Evolutionary conservation across 2,797 vertebrate genomes (phyloP).

Genomic region (Rhinophrynus dorsalis): DNA sequence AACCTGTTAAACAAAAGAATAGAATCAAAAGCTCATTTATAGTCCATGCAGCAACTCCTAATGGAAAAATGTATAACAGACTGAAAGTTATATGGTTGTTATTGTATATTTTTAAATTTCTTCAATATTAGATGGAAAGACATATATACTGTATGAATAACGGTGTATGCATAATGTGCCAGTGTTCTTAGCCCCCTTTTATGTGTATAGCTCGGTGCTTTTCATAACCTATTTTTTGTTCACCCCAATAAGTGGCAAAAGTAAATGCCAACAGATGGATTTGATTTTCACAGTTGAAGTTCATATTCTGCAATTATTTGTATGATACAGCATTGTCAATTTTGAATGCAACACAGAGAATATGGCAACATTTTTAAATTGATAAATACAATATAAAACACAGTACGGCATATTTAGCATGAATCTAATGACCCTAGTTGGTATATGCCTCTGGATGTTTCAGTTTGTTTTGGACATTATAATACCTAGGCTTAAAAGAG

Average conservation of each 20-base stretch:
- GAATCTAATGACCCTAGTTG: neutral
- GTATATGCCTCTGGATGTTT: neutral
- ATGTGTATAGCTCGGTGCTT: conserved; percentile 8
- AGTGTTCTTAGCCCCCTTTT: no score
- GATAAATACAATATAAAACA: neutral
- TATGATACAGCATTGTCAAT: neutral
- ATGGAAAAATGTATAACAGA: conserved; percentile 38
- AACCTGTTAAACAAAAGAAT: conserved; percentile 47
- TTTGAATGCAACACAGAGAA: conserved; percentile 10
- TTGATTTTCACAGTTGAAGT: conserved; percentile 19
- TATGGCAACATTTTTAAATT: neutral
- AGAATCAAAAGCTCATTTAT: conserved; percentile 38
- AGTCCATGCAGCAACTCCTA: conserved; percentile 45
- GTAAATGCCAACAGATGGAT: conserved; percentile 21
- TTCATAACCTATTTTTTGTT: conserved; percentile 28
- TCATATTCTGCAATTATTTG: conserved; percentile 7
- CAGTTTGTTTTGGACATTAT: neutral
- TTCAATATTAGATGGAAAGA: conserved; percentile 32
- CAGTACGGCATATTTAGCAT: neutral
- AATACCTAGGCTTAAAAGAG: neutral
- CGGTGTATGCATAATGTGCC: no score
- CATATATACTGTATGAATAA: no score
- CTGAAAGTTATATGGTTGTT: conserved; percentile 27
- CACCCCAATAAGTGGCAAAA: neutral
- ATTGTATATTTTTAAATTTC: conserved; percentile 32